These are phyloP conservation scores for Ptiloglossa arizonensis DNA, from an alignment of 1,140 invertebrate species.

Conservation along the genomic window DNA sequence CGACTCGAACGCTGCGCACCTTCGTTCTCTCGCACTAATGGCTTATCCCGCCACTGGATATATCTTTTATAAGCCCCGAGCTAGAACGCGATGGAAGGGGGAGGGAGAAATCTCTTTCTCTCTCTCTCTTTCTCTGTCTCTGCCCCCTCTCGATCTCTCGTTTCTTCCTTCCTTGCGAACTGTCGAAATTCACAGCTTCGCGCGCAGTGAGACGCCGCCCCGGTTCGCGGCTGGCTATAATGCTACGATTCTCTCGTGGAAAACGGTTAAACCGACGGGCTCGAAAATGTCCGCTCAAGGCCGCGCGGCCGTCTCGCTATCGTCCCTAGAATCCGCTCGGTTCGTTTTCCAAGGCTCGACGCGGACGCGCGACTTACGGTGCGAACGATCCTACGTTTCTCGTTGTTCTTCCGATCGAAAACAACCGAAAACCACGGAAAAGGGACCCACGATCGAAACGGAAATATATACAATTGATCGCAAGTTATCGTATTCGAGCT, in stretches of 20 bases:
- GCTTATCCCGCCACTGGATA: slow-evolving; percentile 60
- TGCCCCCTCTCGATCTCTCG: too few species aligned
- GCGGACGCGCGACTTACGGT: too few species aligned
- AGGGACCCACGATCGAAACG: too few species aligned
- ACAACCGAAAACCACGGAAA: too few species aligned
- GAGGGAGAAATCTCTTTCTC: slow-evolving; percentile 3
- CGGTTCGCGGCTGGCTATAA: slow-evolving; percentile 60
- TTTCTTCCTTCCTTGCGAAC: slow-evolving; percentile 46
- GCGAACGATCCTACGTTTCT: too few species aligned
- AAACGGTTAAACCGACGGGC: slow-evolving; percentile 61
- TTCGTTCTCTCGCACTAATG: slow-evolving; percentile 68
- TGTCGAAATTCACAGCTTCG: slow-evolving; percentile 40
- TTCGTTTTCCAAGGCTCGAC: too few species aligned
- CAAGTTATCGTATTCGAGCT: too few species aligned
- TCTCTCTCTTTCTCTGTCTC: too few species aligned
- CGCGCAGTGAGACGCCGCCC: slow-evolving; percentile 11
- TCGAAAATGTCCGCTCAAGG: slow-evolving; percentile 7
- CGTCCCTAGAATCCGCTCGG: not conserved
- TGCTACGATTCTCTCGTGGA: slow-evolving; percentile 62
- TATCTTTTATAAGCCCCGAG: slow-evolving; percentile 77
- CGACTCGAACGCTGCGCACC: slow-evolving; percentile 1
- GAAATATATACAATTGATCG: too few species aligned
- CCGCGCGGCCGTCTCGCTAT: not conserved
- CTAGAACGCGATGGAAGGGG: slow-evolving; percentile 43
- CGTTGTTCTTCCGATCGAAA: too few species aligned